These are phyloP conservation scores for Drosophila pseudotalamancana DNA, from an alignment of 2,888 invertebrate genomes.

Conservation along the genomic window DNA sequence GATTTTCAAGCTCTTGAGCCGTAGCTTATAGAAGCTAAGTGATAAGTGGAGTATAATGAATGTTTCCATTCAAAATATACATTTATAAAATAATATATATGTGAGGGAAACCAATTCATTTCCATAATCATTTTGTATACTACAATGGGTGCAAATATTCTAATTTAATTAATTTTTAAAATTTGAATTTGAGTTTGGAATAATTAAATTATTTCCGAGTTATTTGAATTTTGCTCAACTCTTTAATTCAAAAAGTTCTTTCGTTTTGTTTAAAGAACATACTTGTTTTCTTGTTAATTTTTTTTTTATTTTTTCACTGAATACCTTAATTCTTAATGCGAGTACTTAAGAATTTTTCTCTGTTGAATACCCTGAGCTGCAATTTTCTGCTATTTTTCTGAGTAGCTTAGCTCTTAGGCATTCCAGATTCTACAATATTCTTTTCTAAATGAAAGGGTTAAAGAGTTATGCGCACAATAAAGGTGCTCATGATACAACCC, in stretches of 20 bases:
- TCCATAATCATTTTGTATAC: too few species aligned
- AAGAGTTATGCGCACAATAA: constrained; percentile 57
- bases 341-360: too few species aligned
- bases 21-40: background rate
- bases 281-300: too few species aligned
- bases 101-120: too few species aligned
- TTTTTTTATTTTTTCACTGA: background rate
- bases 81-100: too few species aligned
- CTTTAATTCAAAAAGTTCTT: too few species aligned
- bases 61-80: background rate
- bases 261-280: too few species aligned
- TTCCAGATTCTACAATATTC: constrained; percentile 13
- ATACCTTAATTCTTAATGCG: background rate
- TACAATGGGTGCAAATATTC: too few species aligned
- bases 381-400: background rate
- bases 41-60: background rate
- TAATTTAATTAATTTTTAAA: too few species aligned
- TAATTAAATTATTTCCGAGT: too few species aligned
- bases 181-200: too few species aligned
- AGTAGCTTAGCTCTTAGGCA: background rate
- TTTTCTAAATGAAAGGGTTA: constrained; percentile 35
- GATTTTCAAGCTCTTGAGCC: background rate
- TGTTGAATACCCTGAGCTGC: background rate
- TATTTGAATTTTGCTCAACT: too few species aligned
- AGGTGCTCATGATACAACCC: constrained; percentile 42